Base-by-base conservation (phyloP, 2,797 vertebrate genomes). In the Adrianichthys oophorus region DNA sequence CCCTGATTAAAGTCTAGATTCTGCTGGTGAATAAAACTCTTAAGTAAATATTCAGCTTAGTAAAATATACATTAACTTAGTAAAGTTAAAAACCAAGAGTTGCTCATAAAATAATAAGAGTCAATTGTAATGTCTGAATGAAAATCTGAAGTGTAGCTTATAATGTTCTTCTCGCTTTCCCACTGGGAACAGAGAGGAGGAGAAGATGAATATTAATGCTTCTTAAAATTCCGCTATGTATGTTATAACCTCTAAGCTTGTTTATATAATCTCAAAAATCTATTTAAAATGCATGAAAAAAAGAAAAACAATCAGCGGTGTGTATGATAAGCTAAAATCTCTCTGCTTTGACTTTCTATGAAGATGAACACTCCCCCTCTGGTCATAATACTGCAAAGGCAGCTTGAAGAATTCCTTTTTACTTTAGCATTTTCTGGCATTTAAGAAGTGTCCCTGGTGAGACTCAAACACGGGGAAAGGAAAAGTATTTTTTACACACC, bases 71-170 rank as follows among this genome's bases (percentile, higher is more conserved):
- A 45, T 51, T 61, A 62, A 23, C 47, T n/a, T n/a, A 24, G 42
- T 42, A 44, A 26, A 63, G 58, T 74, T 61, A 62, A 41, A 69
- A 68, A 59, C 66, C 50, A 50, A 29, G 68, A 45, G 59, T 48
- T 52, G 65, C 59, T 62, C 50, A 52, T 18, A 49, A 44, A 61
- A 50, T 55, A 42, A 61, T 74, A 59, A 74, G 42, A 15, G 48
- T 41, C 4, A 19, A 50, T 4, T 59, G 43, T 64, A 70, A 68
- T 12, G 70, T 61, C 24, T 45, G 54, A 65, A 48, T 64, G 55
- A 70, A 62, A 68, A 61, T 55, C 54, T 53, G 62, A 66, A 59
- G 65, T 46, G 42, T 26, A 42, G 62, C 62, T 56, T 16, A 44
- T 64, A 47, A 43, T 8, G 21, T 32, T 29, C 8, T 52, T 48